phyloP scores from a whole-genome alignment of 2,797 vertebrate species.

The Leontocebus nigricollis region DNA sequence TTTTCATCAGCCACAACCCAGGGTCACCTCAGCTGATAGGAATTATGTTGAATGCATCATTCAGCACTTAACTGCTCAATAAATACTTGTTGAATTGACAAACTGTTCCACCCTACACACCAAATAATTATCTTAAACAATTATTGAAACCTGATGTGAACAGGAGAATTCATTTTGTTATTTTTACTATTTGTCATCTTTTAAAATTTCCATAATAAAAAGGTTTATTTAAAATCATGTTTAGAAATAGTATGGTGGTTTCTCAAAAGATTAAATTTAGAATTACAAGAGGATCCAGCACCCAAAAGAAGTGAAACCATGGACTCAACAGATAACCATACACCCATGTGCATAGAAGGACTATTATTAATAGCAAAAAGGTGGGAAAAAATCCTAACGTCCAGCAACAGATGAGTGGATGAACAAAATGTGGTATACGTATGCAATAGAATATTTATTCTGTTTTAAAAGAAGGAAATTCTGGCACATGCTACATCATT shows the following conservation, averaged over 20 bases:
- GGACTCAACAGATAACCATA: background rate
- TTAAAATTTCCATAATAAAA: background rate
- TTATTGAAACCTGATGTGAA: background rate
- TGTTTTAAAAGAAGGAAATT: background rate
- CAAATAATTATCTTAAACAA: background rate
- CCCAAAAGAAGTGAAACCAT: background rate
- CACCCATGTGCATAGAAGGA: background rate
- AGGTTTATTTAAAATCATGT: background rate
- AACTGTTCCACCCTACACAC: background rate
- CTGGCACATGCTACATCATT: background rate
- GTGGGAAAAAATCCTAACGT: background rate
- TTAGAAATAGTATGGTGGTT: background rate
- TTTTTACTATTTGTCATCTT: background rate
- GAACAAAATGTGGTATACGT: background rate
- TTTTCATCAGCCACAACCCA: background rate
- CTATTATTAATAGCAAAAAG: background rate
- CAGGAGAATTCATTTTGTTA: background rate
- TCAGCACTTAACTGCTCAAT: background rate
- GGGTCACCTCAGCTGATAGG: background rate
- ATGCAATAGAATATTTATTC: background rate
- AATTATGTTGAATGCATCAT: background rate
- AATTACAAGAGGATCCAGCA: background rate
- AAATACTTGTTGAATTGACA: background rate
- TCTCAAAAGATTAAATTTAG: conserved; percentile 3
- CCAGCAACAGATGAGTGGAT: background rate